Base-by-base conservation (phyloP, 2,113 vertebrate genomes). In the Oreochromis niloticus region DNA sequence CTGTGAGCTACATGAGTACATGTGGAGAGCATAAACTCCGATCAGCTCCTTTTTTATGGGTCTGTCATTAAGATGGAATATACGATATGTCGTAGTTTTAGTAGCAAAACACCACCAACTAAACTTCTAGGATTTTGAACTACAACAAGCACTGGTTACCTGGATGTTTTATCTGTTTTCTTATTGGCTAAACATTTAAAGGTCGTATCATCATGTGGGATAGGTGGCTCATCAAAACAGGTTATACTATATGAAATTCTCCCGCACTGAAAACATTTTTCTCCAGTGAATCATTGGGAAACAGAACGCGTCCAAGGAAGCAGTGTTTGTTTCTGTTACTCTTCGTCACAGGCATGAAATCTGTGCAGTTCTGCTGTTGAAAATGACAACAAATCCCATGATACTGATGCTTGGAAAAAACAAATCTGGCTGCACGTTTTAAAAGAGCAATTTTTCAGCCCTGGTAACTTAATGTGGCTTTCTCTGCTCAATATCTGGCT, bases 11-110 rank as follows among this genome's bases (percentile, higher is more conserved):
- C 41, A 43, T 0, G 34, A 39, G 16, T 63, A 34, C 59, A n/a
- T 24, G n/a, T 43, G 36, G 12, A 22, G n/a, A 24, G 66, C 66
- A 43, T 0, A 3, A 14, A 3, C 41, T 30, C 68, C 2, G 0
- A n/a, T 63, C 32, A 63, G 1, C 0, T 63, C 59, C 59, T 36
- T n/a, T 12, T 12, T 66, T 66, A 32, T 4, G 39, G 61, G 34
- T 12, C 1, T 0, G 1, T 52, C 48, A 19, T 52, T 52, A 9
- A 52, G 50, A 19, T 27, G 12, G 22, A 13, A 24, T 57, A 27
- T 56, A 56, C 5, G 3, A 55, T 55, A 9, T 55, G 6, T 56
- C 54, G 4, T 14, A 7, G 22, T 57, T 57, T 57, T 27, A 57
- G 55, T 17, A 73, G 5, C 39, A 46, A 46, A 73, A 17, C 39